These are phyloP conservation scores for Drosophila gunungcola DNA, from an alignment of 1,140 invertebrate genomes.

Conservation along the genomic window DNA sequence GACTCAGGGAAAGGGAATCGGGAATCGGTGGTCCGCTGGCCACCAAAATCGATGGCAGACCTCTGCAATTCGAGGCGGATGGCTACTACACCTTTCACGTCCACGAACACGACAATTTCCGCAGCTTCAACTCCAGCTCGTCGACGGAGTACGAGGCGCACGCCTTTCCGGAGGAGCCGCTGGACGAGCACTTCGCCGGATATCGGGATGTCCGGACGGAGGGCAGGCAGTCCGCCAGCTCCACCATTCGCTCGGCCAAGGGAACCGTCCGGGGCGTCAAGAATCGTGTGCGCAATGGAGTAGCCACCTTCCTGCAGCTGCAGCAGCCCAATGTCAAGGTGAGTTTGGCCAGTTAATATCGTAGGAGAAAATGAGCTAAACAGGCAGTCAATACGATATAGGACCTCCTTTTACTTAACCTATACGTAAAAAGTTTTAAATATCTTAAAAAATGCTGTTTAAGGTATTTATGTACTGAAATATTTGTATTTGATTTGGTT, in stretches of 20 bases:
- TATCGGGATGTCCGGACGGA: constrained; percentile 90
- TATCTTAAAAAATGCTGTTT: too few species aligned
- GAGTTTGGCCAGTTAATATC: constrained; percentile 50
- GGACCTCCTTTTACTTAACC: too few species aligned
- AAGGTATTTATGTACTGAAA: too few species aligned
- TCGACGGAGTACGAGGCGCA: constrained; percentile 35
- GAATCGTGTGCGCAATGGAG: constrained; percentile 96
- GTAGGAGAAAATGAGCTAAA: too few species aligned
- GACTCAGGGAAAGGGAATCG: constrained; percentile 14
- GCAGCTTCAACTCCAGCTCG: constrained; percentile 86
- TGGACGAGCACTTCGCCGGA: constrained; percentile 91
- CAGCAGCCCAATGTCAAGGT: constrained; percentile 90
- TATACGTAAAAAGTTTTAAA: too few species aligned
- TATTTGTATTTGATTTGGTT: too few species aligned
- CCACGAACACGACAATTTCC: constrained; percentile 87
- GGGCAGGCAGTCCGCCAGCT: constrained; percentile 86
- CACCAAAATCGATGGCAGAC: constrained; percentile 69
- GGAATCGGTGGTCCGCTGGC: background rate
- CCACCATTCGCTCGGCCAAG: constrained; percentile 93
- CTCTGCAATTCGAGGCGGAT: constrained; percentile 88
- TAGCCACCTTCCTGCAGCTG: constrained; percentile 95
- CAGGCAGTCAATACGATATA: too few species aligned
- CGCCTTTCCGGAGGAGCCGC: constrained; percentile 62
- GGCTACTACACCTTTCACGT: constrained; percentile 93
- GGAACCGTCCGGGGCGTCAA: constrained; percentile 96